Evolutionary conservation across 1,140 invertebrate species (phyloP).

Genomic region (Plutomurus gul): DNA sequence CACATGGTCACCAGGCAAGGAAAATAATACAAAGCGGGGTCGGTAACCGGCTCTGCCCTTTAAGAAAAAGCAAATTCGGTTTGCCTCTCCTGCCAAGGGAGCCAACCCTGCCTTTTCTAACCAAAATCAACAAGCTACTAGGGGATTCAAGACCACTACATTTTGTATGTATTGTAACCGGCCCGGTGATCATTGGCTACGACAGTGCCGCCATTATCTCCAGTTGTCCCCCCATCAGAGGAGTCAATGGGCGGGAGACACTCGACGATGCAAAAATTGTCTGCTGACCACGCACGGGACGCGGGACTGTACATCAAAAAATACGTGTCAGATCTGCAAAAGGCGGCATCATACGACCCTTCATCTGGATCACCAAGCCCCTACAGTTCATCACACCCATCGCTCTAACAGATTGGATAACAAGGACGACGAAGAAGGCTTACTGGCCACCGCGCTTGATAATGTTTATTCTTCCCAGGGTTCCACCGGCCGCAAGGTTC

Average conservation of each 20-base stretch:
- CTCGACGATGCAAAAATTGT: not conserved
- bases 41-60: no score
- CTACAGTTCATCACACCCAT: not conserved
- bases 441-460: not conserved
- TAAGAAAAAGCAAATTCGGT: no score
- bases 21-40: no score
- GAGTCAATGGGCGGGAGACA: not conserved
- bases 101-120: not conserved
- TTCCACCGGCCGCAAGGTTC: not conserved
- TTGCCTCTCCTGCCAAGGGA: no score
- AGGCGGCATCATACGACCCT: not conserved
- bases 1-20: no score
- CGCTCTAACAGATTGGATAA: not conserved
- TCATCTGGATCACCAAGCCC: not conserved
- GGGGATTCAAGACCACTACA: not conserved
- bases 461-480: not conserved
- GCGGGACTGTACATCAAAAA: not conserved
- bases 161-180: not conserved
- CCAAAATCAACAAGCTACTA: no score
- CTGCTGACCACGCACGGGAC: not conserved
- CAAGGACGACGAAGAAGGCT: not conserved
- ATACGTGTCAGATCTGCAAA: not conserved
- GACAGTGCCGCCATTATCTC: not conserved
- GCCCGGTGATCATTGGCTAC: not conserved
- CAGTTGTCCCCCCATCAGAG: not conserved